Percentiles rank a stretch among this genome's conserved stretches.
These are phyloP conservation scores for Upupa epops DNA, from an alignment of 2,113 vertebrate genomes.

Conservation along the genomic window DNA sequence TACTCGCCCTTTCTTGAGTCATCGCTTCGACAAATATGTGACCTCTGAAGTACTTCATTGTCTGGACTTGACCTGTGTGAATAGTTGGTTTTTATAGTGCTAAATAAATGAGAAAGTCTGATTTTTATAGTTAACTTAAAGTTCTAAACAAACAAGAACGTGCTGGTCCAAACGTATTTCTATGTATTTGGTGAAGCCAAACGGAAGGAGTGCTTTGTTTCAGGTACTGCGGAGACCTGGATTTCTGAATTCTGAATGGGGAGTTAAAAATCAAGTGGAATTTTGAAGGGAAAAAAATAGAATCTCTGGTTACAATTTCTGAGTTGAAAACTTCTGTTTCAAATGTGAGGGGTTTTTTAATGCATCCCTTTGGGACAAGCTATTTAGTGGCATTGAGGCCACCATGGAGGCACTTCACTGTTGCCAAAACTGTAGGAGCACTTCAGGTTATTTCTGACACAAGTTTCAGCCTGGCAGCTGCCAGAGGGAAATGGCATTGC, in stretches of 20 bases:
- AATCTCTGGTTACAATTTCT: background rate
- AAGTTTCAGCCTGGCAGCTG: background rate
- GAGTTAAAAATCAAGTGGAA: background rate
- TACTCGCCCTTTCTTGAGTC: background rate
- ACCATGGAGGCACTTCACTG: background rate
- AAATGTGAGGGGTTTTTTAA: background rate
- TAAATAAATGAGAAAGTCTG: background rate
- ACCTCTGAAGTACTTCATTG: constrained; percentile 30
- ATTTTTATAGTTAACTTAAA: no score
- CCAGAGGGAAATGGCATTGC: background rate
- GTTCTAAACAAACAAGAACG: no score
- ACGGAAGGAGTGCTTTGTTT: background rate
- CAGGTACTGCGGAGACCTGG: background rate
- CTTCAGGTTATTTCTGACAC: background rate
- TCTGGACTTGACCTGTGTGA: background rate
- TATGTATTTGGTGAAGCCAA: background rate
- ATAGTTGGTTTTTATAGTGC: background rate
- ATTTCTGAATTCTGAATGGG: background rate
- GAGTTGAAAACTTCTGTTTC: background rate
- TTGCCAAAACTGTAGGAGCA: background rate
- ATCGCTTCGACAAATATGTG: constrained; percentile 23
- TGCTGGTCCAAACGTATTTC: background rate
- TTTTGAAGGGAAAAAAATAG: background rate
- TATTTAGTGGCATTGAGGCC: background rate
- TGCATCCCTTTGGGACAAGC: background rate